These are phyloP conservation scores for Rhabdornis inornatus DNA, from an alignment of 2,113 vertebrate species.

Conservation along the genomic window DNA sequence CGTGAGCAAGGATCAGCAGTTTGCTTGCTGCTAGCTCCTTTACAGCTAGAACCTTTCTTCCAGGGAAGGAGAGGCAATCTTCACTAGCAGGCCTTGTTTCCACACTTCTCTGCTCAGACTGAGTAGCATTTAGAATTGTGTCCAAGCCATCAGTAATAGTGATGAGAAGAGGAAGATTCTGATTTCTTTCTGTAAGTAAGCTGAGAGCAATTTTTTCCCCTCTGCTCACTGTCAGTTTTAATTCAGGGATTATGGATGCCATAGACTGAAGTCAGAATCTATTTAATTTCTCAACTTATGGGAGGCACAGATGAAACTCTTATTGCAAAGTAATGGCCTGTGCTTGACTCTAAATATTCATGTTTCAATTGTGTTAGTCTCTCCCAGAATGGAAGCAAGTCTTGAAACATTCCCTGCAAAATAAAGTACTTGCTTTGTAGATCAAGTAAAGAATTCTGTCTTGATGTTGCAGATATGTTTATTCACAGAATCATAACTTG, in stretches of 20 bases:
- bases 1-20: not conserved
- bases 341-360: not conserved
- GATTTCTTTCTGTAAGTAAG: not conserved
- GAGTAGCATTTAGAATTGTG: not conserved
- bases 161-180: not conserved
- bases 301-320: not conserved
- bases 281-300: not conserved
- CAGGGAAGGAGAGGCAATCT: not conserved
- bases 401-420: not conserved
- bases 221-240: not conserved
- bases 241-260: not conserved
- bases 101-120: not conserved
- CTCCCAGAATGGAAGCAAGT: not conserved
- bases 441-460: not conserved
- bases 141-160: not conserved
- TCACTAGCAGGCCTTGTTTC: not conserved
- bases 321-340: not conserved
- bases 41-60: not conserved
- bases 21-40: not conserved
- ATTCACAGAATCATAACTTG: not conserved
- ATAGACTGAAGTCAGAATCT: not conserved
- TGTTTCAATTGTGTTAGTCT: not conserved
- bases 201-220: accelerated
- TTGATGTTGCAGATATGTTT: not conserved
- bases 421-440: not conserved